Conservation (phyloP, 2,113 vertebrate species). For the Microcebus jonahi region DNA sequence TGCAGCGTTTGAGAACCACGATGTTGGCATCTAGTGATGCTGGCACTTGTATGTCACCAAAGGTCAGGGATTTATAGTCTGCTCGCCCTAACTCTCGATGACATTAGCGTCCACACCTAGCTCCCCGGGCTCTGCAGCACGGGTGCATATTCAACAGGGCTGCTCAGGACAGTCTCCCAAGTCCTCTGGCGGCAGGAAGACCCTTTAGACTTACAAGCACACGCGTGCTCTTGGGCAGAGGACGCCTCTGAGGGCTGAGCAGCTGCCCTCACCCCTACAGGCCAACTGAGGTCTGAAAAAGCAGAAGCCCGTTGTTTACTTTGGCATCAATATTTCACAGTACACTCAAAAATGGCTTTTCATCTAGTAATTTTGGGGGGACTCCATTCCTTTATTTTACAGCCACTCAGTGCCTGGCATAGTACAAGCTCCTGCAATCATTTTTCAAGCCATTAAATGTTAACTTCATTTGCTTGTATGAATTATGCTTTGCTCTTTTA, state of each 20-base stretch:
- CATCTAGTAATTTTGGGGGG: slow-evolving; percentile 66
- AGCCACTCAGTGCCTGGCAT: slow-evolving; percentile 77
- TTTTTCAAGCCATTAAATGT: slow-evolving; percentile 88
- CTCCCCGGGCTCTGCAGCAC: neutral
- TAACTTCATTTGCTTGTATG: slow-evolving; percentile 89
- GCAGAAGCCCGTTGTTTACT: slow-evolving; percentile 47
- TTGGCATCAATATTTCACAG: slow-evolving; percentile 72
- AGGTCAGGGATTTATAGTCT: neutral
- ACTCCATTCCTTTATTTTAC: slow-evolving; percentile 81
- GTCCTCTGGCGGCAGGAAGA: neutral
- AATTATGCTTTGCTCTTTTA: slow-evolving; percentile 89
- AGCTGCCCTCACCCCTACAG: neutral
- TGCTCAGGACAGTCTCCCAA: neutral
- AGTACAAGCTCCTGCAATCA: slow-evolving; percentile 81
- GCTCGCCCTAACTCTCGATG: neutral
- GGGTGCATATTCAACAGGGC: neutral
- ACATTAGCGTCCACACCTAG: neutral
- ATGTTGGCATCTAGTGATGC: neutral
- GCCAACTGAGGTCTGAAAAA: neutral
- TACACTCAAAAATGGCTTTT: slow-evolving; percentile 61
- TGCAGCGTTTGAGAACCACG: neutral
- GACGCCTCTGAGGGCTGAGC: neutral
- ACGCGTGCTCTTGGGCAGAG: fast-evolving
- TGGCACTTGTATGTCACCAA: neutral
- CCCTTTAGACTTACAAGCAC: neutral